Evolutionary conservation across 2,113 vertebrate genomes (phyloP), one percentile per base, ranked within the genome.

Genomic region (Nothocercus nigrocapillus): DNA sequence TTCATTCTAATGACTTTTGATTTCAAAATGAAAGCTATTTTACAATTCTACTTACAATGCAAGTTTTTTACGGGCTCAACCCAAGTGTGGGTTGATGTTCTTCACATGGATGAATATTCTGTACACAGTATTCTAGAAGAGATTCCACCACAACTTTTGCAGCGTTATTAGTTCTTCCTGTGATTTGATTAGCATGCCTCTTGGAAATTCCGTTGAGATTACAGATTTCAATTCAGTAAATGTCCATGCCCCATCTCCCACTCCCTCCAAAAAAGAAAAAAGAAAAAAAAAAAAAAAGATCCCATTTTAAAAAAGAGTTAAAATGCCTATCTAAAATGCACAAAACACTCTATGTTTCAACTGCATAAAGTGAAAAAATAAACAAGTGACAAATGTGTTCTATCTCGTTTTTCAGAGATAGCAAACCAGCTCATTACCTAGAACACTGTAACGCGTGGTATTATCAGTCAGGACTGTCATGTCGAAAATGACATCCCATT

Each of bases 261-360:
- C 45, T 20, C 45, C 45, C 9, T 21, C 11, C 45, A 17, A 15
- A 45, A 45, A 49, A 47, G 9, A 47, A 47, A 19, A 18, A 49
- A 49, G 11, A 47, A 21, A 47, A 47, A 19, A 18, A 49, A 49
- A 24, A 49, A 24, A 20, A 47, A 47, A 47, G 45, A 44, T 17
- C 44, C 44, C 15, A 44, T 44, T 44, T 42, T 36, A 36, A 36
- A 36, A 44, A 44, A 16, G 44, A 16, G 15, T 44, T 44, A 44
- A 44, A 44, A 44, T 44, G 14, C 30, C 36, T 81, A 59, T 88
- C 44, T 54, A 54, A 89, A 87, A 38, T 24, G 10, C 36, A 54
- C 10, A 53, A 78, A 81, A 66, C 5, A 2, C 3, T 76, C 2
- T 0, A 5, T 36, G 15, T 63, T 89, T 36, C 4, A 3, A 67